Percentiles rank a stretch among this genome's conserved stretches.
Evolutionary conservation across 1,140 invertebrate genomes (phyloP).

Genomic region (Pseudomyrmex cubaensis): DNA sequence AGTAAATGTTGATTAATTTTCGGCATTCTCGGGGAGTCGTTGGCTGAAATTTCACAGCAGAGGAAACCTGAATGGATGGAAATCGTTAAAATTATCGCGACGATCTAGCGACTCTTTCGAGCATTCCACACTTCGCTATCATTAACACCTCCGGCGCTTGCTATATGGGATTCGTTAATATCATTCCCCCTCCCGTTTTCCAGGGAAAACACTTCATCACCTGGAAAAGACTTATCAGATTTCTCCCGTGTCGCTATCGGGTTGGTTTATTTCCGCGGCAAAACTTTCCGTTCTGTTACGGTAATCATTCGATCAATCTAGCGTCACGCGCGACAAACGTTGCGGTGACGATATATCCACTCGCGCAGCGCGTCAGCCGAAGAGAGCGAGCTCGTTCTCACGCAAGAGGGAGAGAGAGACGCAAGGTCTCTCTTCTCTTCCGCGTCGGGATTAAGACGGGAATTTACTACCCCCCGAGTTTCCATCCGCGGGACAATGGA

Average conservation of each 20-base stretch:
- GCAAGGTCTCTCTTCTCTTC: background rate
- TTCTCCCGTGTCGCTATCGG: background rate
- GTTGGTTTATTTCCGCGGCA: background rate
- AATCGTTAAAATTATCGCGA: constrained; percentile 36
- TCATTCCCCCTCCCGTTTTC: constrained; percentile 6
- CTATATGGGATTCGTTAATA: constrained; percentile 3
- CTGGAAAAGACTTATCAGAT: background rate
- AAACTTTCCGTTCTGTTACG: constrained; percentile 15
- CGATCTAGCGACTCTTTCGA: constrained; percentile 46
- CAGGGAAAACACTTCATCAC: background rate
- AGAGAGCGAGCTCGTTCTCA: background rate
- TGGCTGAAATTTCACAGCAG: constrained; percentile 35
- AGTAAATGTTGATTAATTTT: constrained; percentile 39
- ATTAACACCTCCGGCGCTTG: constrained; percentile 30
- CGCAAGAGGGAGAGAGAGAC: background rate
- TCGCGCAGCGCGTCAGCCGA: background rate
- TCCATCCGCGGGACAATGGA: constrained; percentile 38
- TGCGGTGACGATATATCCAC: background rate
- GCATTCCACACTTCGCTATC: constrained; percentile 27
- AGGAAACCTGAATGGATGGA: constrained; percentile 16
- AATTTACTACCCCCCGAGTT: constrained; percentile 22
- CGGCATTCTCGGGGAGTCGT: background rate
- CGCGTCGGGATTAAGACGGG: background rate
- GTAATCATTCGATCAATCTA: constrained; percentile 46
- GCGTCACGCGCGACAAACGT: constrained; percentile 24